Conservation (phyloP, 2,797 vertebrate species). For the Lithobates pipiens region DNA sequence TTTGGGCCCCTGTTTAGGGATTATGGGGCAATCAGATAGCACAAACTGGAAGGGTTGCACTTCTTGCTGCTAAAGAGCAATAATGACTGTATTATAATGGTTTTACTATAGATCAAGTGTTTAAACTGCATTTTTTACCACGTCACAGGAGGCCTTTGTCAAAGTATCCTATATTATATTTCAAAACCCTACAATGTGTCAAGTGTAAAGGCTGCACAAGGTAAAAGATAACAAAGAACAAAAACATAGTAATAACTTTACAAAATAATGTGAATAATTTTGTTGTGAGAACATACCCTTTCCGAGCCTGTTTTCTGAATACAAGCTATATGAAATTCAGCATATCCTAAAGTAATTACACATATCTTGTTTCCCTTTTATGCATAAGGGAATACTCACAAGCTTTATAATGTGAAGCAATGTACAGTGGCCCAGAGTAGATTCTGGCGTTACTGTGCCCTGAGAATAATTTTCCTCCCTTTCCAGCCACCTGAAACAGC, state of each 20-base stretch:
- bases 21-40: conserved; percentile 70
- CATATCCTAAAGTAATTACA: conserved; percentile 61
- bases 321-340: conserved; percentile 56
- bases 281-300: conserved; percentile 60
- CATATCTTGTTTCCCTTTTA: conserved; percentile 66
- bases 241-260: conserved; percentile 40
- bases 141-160: conserved; percentile 61
- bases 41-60: conserved; percentile 72
- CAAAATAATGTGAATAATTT: conserved; percentile 62
- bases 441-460: neutral
- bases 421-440: neutral
- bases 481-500: neutral
- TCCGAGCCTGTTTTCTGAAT: conserved; percentile 38
- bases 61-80: conserved; percentile 79
- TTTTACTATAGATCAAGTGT: conserved; percentile 51
- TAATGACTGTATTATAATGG: conserved; percentile 70
- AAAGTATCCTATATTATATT: conserved; percentile 65
- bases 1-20: conserved; percentile 65
- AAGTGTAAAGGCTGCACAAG: conserved; percentile 60
- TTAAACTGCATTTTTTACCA: conserved; percentile 58
- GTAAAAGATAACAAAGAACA: conserved; percentile 8
- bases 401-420: conserved; percentile 59
- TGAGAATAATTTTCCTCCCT: neutral
- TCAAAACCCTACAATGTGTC: conserved; percentile 65
- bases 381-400: conserved; percentile 64